phyloP scores from a whole-genome alignment of 2,113 vertebrate genomes.

The Himantopus leucocephalus region DNA sequence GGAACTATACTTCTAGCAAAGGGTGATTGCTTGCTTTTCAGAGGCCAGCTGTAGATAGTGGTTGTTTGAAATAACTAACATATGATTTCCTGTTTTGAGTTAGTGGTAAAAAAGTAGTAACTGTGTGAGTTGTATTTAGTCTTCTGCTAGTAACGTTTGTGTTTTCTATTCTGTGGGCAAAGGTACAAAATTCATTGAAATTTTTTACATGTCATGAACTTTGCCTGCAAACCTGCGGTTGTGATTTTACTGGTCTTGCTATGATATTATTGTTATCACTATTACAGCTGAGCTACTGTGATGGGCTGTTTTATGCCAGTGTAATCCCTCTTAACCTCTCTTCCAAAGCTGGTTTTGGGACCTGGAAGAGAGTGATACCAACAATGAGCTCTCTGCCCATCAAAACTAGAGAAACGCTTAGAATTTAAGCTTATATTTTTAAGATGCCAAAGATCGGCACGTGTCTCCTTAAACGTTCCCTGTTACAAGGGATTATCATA shows the following conservation, averaged over 20 bases:
- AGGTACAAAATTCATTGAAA: neutral
- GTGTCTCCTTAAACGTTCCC: neutral
- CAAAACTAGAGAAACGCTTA: neutral
- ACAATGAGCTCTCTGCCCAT: neutral
- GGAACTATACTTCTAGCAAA: neutral
- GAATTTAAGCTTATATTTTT: neutral
- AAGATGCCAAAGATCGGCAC: neutral
- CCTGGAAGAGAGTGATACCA: neutral
- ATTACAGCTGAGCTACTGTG: neutral
- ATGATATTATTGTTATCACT: neutral
- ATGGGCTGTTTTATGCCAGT: neutral
- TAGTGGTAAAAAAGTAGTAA: neutral
- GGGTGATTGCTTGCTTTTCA: neutral
- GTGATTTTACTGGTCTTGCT: neutral
- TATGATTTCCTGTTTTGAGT: constrained; percentile 38
- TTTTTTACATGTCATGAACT: neutral
- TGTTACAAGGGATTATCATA: neutral
- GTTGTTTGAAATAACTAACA: constrained; percentile 7
- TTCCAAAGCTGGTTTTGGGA: neutral
- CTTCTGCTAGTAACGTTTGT: neutral
- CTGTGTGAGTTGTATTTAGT: neutral
- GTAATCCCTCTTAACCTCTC: neutral
- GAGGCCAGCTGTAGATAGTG: neutral
- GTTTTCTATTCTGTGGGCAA: neutral
- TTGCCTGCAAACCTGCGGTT: neutral